Conservation (phyloP, 23 tunicate genomes). For the Clavelina lepadiformis region DNA sequence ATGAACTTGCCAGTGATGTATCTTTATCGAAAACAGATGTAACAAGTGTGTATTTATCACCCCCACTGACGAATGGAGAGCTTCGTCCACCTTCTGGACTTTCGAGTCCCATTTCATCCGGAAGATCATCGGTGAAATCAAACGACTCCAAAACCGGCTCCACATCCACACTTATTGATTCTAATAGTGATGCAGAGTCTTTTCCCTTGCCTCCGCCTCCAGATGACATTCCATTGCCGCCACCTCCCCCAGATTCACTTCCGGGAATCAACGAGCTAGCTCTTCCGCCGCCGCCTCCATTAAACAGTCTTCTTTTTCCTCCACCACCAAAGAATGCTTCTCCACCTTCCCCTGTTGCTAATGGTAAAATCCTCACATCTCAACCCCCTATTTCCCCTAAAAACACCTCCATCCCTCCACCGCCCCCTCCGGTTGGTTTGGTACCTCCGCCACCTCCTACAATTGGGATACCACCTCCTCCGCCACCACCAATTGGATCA, state of each 20-base stretch:
- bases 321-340: constrained; percentile 14
- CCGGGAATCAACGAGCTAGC: background rate
- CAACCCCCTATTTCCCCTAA: background rate
- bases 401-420: constrained; percentile 18
- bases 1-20: constrained; percentile 3
- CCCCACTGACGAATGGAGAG: no score
- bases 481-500: background rate
- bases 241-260: background rate
- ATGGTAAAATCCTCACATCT: background rate
- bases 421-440: constrained; percentile 1
- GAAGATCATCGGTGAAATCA: no score
- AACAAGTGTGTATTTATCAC: no score
- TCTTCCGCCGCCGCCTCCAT: constrained; percentile 20
- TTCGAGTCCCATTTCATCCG: no score
- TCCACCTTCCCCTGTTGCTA: constrained; percentile 6
- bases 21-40: no score
- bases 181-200: no score
- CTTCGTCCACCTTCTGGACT: no score
- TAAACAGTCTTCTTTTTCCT: background rate
- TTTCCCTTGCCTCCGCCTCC: constrained; percentile 2
- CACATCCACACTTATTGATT: no score
- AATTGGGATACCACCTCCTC: constrained; percentile 1
- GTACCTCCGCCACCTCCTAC: background rate
- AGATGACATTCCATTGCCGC: no score
- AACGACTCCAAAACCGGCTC: no score